These are phyloP conservation scores for Eulemur albifrons DNA, from an alignment of 2,797 vertebrate species.

Conservation along the genomic window DNA sequence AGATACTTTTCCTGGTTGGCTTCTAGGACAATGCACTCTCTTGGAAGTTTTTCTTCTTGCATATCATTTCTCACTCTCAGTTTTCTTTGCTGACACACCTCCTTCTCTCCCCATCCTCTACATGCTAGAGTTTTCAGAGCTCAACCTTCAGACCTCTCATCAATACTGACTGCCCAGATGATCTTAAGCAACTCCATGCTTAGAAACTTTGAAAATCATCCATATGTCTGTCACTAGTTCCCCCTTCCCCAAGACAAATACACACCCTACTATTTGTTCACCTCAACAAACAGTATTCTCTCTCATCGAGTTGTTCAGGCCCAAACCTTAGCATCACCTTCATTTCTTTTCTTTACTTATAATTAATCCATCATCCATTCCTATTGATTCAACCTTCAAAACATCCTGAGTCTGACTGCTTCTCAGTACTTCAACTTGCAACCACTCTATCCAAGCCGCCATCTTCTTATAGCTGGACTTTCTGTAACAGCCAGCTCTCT, in stretches of 20 bases:
- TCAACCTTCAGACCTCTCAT: neutral
- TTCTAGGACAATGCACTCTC: neutral
- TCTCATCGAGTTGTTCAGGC: neutral
- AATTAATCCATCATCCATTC: neutral
- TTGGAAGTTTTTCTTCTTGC: neutral
- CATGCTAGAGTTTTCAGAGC: neutral
- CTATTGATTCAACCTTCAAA: neutral
- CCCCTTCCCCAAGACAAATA: neutral
- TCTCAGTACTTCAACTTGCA: neutral
- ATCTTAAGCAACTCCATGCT: neutral
- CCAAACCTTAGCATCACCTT: neutral
- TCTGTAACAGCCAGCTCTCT: neutral
- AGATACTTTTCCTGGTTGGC: neutral
- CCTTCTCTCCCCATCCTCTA: neutral
- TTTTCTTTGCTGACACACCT: neutral
- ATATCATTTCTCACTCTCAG: neutral
- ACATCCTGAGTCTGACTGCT: neutral
- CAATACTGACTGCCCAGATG: neutral
- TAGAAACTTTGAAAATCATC: neutral
- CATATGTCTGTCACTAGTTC: neutral
- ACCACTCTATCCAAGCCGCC: neutral
- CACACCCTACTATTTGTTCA: neutral
- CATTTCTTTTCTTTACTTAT: neutral
- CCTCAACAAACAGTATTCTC: neutral
- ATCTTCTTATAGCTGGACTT: neutral